These are phyloP conservation scores for Amphiura filiformis DNA, from an alignment of 35 echinoderm and acorn worm species.

Conservation along the genomic window DNA sequence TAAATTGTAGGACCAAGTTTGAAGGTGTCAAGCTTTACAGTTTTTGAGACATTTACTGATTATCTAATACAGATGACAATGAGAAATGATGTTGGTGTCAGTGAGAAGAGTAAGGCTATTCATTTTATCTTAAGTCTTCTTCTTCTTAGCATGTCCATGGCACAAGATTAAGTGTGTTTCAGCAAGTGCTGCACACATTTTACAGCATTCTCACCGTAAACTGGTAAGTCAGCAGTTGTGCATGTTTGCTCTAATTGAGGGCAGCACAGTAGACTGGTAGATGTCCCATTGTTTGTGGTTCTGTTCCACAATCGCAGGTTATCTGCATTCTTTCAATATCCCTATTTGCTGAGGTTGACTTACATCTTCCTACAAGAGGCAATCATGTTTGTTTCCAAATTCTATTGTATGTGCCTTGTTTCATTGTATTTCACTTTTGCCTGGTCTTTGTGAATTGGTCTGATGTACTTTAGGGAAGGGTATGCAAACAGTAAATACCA, in stretches of 20 bases:
- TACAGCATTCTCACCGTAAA: too few species aligned
- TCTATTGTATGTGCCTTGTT: neutral
- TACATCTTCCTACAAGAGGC: neutral
- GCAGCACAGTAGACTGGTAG: neutral
- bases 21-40: neutral
- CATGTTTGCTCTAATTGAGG: neutral
- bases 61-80: neutral
- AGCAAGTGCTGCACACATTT: too few species aligned
- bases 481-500: too few species aligned
- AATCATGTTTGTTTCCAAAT: neutral
- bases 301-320: too few species aligned
- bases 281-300: neutral
- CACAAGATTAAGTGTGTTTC: too few species aligned
- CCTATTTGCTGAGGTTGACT: neutral
- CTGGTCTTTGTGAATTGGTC: too few species aligned
- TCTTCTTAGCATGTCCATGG: too few species aligned
- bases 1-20: too few species aligned
- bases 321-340: too few species aligned
- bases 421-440: too few species aligned
- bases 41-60: neutral
- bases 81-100: neutral
- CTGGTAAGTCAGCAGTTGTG: too few species aligned
- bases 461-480: too few species aligned
- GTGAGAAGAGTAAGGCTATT: neutral
- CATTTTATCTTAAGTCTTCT: neutral